These are phyloP conservation scores for Discoglossus pictus DNA, from an alignment of 2,797 vertebrate species.

Conservation along the genomic window DNA sequence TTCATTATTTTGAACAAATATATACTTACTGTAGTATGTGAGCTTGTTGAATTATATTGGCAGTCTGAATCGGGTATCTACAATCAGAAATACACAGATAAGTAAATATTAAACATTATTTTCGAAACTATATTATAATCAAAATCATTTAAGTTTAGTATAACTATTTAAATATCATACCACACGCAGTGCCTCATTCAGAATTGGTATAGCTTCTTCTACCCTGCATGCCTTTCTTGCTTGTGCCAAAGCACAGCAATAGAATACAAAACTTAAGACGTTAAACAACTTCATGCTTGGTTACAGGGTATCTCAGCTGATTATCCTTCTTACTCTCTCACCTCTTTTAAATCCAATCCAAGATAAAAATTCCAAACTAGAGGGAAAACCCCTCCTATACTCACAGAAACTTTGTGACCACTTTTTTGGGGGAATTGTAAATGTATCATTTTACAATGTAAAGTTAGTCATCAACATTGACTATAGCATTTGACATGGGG, in stretches of 20 bases:
- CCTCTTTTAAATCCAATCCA: conserved; percentile 58
- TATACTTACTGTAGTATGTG: neutral
- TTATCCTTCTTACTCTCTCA: conserved; percentile 41
- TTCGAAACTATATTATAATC: neutral
- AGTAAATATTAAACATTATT: no score
- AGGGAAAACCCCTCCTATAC: conserved; percentile 68
- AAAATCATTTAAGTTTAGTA: no score
- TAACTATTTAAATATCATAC: neutral
- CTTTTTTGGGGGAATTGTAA: conserved; percentile 65
- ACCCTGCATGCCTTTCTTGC: no score
- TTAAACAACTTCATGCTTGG: conserved; percentile 61
- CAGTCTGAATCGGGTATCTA: neutral
- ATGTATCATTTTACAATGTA: conserved; percentile 56
- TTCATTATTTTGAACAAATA: no score
- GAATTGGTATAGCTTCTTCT: no score
- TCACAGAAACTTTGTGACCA: conserved; percentile 67
- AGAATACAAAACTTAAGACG: conserved; percentile 57
- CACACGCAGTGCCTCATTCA: no score
- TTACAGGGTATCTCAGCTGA: conserved; percentile 17
- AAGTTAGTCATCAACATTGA: conserved; percentile 6
- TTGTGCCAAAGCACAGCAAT: no score
- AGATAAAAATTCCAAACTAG: conserved; percentile 64
- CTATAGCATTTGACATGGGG: neutral
- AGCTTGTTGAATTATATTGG: neutral
- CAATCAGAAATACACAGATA: neutral